Percentiles rank a stretch among this genome's conserved stretches.
Conservation (phyloP, 2,888 invertebrate species). For the Trisateles emortualis region DNA sequence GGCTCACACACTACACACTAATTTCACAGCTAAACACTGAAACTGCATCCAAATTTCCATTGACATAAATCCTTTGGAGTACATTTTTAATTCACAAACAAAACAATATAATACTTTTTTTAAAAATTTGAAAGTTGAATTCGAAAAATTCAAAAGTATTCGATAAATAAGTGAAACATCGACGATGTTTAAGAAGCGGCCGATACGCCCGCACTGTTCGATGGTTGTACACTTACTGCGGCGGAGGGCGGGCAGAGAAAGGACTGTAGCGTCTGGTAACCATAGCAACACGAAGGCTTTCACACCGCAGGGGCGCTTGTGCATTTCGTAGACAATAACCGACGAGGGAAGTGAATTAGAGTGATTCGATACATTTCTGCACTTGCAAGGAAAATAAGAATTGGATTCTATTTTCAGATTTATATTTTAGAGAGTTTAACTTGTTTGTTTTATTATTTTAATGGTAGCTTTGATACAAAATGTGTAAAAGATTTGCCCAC, state of each 20-base stretch:
- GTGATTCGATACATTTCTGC: constrained; percentile 34
- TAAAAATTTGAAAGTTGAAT: constrained; percentile 13
- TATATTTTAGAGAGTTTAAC: not conserved
- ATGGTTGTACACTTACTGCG: constrained; percentile 74
- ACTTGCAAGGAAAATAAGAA: constrained; percentile 6
- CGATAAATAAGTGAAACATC: constrained; percentile 44
- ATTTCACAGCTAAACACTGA: constrained; percentile 67
- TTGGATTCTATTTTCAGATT: not conserved
- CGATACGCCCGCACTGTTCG: constrained; percentile 55
- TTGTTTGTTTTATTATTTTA: too few species aligned
- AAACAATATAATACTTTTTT: constrained; percentile 6
- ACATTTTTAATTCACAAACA: constrained; percentile 29
- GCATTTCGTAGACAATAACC: constrained; percentile 60
- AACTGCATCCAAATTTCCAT: constrained; percentile 79
- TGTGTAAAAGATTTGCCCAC: too few species aligned
- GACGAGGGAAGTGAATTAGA: constrained; percentile 51
- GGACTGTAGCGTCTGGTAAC: constrained; percentile 82
- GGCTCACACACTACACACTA: constrained; percentile 72
- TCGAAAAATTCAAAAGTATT: constrained; percentile 24
- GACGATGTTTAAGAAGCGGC: constrained; percentile 27
- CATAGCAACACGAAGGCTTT: constrained; percentile 72
- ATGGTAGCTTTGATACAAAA: too few species aligned
- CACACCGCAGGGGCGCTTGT: constrained; percentile 59
- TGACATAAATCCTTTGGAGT: constrained; percentile 16
- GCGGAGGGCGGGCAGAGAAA: constrained; percentile 74